Evolutionary conservation across 2,888 invertebrate genomes (phyloP), one percentile per base, ranked within the genome.

Genomic region (Caprella mutica): DNA sequence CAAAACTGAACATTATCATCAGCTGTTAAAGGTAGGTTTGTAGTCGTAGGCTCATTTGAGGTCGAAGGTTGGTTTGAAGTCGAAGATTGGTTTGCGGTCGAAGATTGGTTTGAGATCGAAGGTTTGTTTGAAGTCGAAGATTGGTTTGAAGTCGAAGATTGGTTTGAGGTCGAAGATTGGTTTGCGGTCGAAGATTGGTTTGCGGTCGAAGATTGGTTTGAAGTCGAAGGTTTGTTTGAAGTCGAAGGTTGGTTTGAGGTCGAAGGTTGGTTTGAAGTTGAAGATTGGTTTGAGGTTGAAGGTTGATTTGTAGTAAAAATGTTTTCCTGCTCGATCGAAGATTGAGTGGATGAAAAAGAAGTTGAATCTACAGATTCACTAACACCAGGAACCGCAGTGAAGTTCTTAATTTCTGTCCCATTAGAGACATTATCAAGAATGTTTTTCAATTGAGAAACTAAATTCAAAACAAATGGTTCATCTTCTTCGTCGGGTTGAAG

Each of bases 41-140:
- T 38, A n/a, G 21, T 56, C 33, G 57, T 24, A 12, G 56, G 29
- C 17, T 61, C 60, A 14, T 56, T 54, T 24, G 55, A 61, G 30
- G 56, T 50, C 4, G 57, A 9, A 8, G 9, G 9, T 14, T 9
- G 9, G 33, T 33, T 33, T 33, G 33, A 33, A 8, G 33, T 9
- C 33, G 33, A 33, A 8, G 33, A 9, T 14, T 8, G 14, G 56
- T 0, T 52, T 53, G 42, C 52, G 42, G 33, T 46, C 46, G 21
- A n/a, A n/a, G n/a, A n/a, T n/a, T 27, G 39, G 30, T 50, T 17
- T 2, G 44, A 27, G 17, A 43, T 35, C 27, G 17, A 40, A 40
- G 8, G 17, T n/a, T 19, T 40, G 19, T n/a, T 1, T 12, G n/a
- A n/a, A n/a, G n/a, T n/a, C n/a, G n/a, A n/a, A n/a, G n/a, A n/a